Percentiles rank a stretch among this genome's conserved stretches.
Evolutionary conservation across 2,888 invertebrate genomes (phyloP).

Genomic region (Acrobasis suavella): DNA sequence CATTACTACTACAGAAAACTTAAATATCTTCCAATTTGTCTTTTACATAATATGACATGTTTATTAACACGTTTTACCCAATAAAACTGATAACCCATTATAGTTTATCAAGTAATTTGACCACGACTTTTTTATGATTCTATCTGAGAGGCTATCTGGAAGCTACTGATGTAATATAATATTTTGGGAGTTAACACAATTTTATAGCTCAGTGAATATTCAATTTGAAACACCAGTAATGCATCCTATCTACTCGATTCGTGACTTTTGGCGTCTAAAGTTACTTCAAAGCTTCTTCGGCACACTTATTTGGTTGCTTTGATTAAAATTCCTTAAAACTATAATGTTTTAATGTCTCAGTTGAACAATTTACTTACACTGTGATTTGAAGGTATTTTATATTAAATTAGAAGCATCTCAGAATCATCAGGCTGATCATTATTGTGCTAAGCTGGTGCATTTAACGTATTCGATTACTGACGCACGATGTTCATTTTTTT

Average conservation of each 20-base stretch:
- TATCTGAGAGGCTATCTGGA: neutral
- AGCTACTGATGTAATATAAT: constrained; percentile 6
- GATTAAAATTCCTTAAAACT: neutral
- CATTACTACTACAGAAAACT: too few species aligned
- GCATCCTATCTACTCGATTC: neutral
- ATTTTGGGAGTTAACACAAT: constrained; percentile 15
- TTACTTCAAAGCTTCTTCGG: constrained; percentile 2
- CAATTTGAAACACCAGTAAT: neutral
- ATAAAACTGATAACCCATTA: constrained; percentile 12
- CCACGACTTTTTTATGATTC: constrained; percentile 2
- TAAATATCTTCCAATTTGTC: too few species aligned
- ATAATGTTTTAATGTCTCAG: too few species aligned
- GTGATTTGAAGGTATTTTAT: too few species aligned
- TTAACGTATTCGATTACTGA: too few species aligned
- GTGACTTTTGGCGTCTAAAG: neutral
- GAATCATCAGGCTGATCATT: too few species aligned
- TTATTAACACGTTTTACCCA: neutral
- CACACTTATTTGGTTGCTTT: neutral
- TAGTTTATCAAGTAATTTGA: constrained; percentile 16
- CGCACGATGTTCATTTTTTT: too few species aligned
- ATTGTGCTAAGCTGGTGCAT: too few species aligned
- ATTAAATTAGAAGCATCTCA: too few species aligned
- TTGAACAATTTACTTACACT: too few species aligned
- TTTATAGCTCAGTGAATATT: constrained; percentile 17
- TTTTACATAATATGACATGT: neutral